A percentile compares a stretch with the other conserved stretches of the same genome.
These are phyloP conservation scores for Elaphurus davidianus DNA, from an alignment of 2,113 vertebrate species.

Conservation along the genomic window DNA sequence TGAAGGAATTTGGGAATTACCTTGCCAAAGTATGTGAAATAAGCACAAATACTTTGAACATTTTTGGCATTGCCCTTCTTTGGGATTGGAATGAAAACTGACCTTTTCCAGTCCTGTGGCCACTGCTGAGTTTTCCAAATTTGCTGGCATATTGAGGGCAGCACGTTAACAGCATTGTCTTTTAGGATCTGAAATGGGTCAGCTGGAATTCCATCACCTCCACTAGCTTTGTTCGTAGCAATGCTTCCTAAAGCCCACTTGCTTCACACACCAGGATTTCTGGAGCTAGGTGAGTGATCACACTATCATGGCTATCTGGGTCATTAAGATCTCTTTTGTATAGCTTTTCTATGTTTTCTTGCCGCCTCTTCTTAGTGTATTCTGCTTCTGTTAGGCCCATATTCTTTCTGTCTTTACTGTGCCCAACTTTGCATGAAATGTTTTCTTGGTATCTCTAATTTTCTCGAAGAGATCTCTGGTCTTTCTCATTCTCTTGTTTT, in stretches of 20 bases:
- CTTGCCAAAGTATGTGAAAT: neutral
- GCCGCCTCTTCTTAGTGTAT: neutral
- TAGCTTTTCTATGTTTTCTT: neutral
- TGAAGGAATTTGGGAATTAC: neutral
- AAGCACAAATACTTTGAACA: neutral
- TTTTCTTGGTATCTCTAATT: neutral
- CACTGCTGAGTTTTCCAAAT: neutral
- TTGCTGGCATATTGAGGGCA: neutral
- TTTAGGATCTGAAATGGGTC: neutral
- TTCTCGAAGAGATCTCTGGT: neutral
- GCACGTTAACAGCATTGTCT: neutral
- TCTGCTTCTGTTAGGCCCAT: neutral
- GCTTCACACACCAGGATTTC: neutral
- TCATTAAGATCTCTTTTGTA: neutral
- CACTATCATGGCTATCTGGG: neutral
- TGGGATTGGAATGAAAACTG: neutral
- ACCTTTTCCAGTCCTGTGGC: neutral
- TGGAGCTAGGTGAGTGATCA: neutral
- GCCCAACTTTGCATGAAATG: neutral
- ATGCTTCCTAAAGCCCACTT: neutral
- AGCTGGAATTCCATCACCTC: neutral
- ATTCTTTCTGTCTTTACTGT: neutral
- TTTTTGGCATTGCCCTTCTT: neutral
- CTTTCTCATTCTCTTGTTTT: neutral
- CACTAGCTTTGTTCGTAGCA: neutral